Conservation (phyloP, 2,888 invertebrate species). For the Agonopterix subpropinquella region DNA sequence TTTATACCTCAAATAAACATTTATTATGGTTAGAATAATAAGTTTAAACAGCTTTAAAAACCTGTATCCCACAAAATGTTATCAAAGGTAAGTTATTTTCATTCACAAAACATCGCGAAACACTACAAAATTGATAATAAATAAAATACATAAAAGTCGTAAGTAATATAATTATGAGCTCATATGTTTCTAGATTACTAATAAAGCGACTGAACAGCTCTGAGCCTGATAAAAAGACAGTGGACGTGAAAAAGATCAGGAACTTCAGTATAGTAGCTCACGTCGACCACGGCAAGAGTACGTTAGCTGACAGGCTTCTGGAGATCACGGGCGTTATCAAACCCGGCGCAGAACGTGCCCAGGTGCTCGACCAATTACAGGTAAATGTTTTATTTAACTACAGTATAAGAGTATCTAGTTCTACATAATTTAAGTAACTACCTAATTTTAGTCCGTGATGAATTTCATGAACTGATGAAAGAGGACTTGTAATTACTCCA, state of each 20-base stretch:
- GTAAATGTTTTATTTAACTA: constrained; percentile 26
- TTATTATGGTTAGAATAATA: constrained; percentile 6
- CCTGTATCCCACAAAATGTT: constrained; percentile 5
- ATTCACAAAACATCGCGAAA: not conserved
- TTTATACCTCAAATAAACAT: not conserved
- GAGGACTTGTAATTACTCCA: no score
- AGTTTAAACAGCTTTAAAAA: constrained; percentile 5
- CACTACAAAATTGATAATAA: not conserved
- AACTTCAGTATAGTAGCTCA: constrained; percentile 99
- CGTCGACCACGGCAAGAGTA: constrained; percentile 99
- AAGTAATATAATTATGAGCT: not conserved
- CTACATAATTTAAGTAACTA: not conserved
- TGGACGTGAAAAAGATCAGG: constrained; percentile 76
- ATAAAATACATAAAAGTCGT: not conserved
- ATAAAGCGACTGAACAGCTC: constrained; percentile 34
- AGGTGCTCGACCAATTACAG: constrained; percentile 86
- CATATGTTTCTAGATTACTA: constrained; percentile 20
- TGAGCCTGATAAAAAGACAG: constrained; percentile 20
- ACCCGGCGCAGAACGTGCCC: constrained; percentile 78
- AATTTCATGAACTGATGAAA: no score
- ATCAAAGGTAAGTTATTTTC: constrained; percentile 14
- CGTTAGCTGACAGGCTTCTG: constrained; percentile 94
- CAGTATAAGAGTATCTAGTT: no score
- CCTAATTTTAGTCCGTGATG: no score
- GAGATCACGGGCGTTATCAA: constrained; percentile 92